Evolutionary conservation across 2,797 vertebrate species (phyloP), one percentile per base, ranked within the genome.

Genomic region (Mastacembelus armatus): DNA sequence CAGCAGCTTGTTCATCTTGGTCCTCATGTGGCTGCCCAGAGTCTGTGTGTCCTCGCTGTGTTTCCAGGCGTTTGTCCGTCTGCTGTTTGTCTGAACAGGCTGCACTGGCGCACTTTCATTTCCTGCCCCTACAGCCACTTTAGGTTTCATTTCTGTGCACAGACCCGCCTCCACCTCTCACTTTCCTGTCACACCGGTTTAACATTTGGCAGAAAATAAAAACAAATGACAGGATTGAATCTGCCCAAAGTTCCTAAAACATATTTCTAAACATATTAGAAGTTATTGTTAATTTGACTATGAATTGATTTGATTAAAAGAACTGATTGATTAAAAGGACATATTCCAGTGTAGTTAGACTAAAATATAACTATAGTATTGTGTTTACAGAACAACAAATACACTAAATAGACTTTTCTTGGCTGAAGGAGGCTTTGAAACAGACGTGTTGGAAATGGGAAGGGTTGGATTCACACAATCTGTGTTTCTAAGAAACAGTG

Each of bases 1-100:
- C 8, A 72, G 32, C 64, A 51, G n/a, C 38, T 39, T 10, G 11
- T 21, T 68, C 54, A 44, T 73, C 71, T 33, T 80, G 54, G 6
- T 59, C 16, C 2, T 69, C 39, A 19, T 9, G 3, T 30, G 10
- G 30, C 10, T 30, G 3, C 7, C 1, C 2, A 6, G 15, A 0
- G 12, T 63, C 40, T 7, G 45, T 18, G 16, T 14, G 38, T 57
- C 32, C 24, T 30, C 0, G 12, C 36, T n/a, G 60, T 18, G 52
- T 18, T 4, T 26, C 21, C 1, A 2, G 4, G 52, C 10, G 27
- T 48, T 9, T 49, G 0, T 42, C 33, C 36, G 8, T 18, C 16
- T 27, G 24, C 29, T 7, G 3, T 19, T 15, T 1, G 12, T 60
- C 19, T 40, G 26, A 38, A 18, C 32, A n/a, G 22, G 24, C n/a